phyloP scores from a whole-genome alignment of 2,113 vertebrate species.

The Scytalopus superciliaris region DNA sequence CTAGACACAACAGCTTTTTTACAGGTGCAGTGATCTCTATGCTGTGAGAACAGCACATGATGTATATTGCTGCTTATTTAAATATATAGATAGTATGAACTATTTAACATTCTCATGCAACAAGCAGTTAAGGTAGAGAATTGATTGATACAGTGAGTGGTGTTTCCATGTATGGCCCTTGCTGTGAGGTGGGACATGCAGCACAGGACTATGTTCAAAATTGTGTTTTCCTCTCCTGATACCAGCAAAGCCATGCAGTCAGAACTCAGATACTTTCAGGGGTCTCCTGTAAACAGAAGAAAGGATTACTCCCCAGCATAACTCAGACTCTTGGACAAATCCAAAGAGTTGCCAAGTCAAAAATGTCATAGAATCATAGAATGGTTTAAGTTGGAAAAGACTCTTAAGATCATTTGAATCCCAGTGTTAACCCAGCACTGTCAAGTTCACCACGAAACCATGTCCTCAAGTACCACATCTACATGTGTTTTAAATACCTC shows the following conservation, averaged over 20 bases:
- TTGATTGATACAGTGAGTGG: not conserved
- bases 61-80: not conserved
- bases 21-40: not conserved
- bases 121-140: not conserved
- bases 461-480: not conserved
- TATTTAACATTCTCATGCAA: not conserved
- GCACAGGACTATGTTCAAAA: not conserved
- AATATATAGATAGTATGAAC: not conserved
- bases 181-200: not conserved
- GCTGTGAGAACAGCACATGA: not conserved
- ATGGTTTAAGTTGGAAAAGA: not conserved
- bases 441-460: not conserved
- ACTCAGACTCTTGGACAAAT: not conserved
- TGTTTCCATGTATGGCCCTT: not conserved
- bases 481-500: not conserved
- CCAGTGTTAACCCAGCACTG: not conserved
- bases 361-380: not conserved
- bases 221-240: fast-evolving
- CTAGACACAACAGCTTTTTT: not conserved
- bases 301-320: not conserved
- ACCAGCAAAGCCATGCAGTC: not conserved
- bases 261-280: not conserved
- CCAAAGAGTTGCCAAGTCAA: not conserved
- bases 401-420: not conserved
- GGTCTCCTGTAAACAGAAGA: not conserved